Conservation (phyloP, 64 coral and sea anemone genomes). For the Acropora tenuis region DNA sequence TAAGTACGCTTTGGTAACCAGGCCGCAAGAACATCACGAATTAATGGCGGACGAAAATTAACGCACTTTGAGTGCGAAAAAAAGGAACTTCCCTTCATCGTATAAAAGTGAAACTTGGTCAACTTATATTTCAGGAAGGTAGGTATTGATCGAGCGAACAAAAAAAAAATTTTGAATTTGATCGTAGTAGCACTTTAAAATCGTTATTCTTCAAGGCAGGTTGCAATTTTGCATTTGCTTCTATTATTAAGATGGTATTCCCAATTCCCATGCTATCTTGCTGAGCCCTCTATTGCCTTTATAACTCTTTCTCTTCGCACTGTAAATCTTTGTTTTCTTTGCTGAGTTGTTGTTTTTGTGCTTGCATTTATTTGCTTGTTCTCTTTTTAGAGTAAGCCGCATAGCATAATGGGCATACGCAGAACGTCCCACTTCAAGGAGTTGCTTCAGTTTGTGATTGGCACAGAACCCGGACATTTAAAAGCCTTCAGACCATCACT, state of each 20-base stretch:
- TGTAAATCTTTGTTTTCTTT: background rate
- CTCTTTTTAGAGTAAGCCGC: constrained; percentile 35
- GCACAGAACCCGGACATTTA: constrained; percentile 60
- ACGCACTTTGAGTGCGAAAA: too few relatives aligned
- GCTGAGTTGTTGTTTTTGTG: background rate
- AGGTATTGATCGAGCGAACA: too few relatives aligned
- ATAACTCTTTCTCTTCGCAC: constrained; percentile 36
- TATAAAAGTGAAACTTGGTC: too few relatives aligned
- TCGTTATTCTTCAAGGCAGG: constrained; percentile 56
- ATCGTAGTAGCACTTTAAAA: too few relatives aligned
- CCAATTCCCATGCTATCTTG: constrained; percentile 45
- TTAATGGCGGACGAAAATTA: too few relatives aligned
- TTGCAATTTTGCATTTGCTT: constrained; percentile 39
- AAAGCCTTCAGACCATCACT: constrained; percentile 48
- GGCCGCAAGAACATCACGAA: too few relatives aligned
- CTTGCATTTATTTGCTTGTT: background rate
- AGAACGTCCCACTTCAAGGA: constrained; percentile 54
- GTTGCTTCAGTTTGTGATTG: constrained; percentile 36
- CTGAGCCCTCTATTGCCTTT: constrained; percentile 27
- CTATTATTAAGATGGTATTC: constrained; percentile 8
- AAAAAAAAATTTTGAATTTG: too few relatives aligned
- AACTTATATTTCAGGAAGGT: too few relatives aligned
- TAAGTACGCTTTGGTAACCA: too few relatives aligned
- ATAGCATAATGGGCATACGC: constrained; percentile 60
- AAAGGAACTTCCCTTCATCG: too few relatives aligned